Conservation (phyloP, 2,113 vertebrate genomes). For the Cyanocitta stelleri region DNA sequence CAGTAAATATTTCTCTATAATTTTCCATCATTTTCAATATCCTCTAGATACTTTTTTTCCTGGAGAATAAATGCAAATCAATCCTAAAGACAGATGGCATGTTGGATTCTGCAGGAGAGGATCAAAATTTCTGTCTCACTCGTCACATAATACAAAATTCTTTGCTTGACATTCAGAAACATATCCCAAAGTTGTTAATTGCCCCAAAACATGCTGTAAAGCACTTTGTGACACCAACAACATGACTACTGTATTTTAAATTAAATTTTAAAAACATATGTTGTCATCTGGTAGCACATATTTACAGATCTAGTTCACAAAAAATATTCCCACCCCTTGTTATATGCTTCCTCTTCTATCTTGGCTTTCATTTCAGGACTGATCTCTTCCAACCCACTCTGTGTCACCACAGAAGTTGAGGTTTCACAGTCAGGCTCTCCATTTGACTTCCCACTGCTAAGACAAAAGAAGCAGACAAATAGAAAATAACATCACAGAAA, state of each 20-base stretch:
- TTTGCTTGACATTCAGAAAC: neutral
- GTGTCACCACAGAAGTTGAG: slow-evolving; percentile 60
- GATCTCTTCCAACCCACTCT: slow-evolving; percentile 78
- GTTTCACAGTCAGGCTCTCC: slow-evolving; percentile 78
- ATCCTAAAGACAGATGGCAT: neutral
- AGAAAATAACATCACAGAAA: neutral
- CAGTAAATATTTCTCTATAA: neutral
- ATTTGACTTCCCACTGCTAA: slow-evolving; percentile 83
- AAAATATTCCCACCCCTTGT: slow-evolving; percentile 83
- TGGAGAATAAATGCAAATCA: neutral
- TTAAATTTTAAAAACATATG: neutral
- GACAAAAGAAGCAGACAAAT: slow-evolving; percentile 69
- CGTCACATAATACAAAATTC: neutral
- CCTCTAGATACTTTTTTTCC: neutral
- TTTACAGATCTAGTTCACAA: neutral
- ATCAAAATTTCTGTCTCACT: neutral
- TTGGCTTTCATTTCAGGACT: slow-evolving; percentile 85
- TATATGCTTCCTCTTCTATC: slow-evolving; percentile 90
- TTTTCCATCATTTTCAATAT: neutral
- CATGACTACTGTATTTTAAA: neutral
- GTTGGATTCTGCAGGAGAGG: neutral
- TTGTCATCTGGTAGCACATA: neutral
- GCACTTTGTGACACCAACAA: neutral
- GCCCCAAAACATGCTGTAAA: neutral
- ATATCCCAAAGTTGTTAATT: neutral